Percentiles rank a stretch among this genome's conserved stretches.
phyloP scores from a whole-genome alignment of 1,140 invertebrate genomes.

The Callitettix versicolor region DNA sequence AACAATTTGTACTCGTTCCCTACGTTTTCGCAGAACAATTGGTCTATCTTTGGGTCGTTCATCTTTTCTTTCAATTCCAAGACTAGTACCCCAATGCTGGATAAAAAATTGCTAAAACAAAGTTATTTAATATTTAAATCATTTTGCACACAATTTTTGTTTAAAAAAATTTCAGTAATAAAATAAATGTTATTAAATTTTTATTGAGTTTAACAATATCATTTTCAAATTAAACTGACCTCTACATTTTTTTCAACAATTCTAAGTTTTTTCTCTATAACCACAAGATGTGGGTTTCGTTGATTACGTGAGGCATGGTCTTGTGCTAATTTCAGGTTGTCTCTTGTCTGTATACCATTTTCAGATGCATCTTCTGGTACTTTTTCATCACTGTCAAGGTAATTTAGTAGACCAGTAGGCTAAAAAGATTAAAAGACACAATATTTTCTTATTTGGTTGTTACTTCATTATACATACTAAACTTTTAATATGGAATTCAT shows the following conservation, averaged over 20 bases:
- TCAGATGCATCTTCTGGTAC: constrained; percentile 67
- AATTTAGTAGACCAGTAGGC: constrained; percentile 81
- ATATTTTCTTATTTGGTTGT: no score
- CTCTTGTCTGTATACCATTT: constrained; percentile 70
- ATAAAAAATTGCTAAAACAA: constrained; percentile 33
- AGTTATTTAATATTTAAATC: neutral
- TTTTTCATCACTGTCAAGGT: constrained; percentile 77
- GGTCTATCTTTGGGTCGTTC: constrained; percentile 55
- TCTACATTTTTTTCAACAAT: constrained; percentile 72
- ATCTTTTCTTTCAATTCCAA: constrained; percentile 57
- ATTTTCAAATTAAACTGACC: constrained; percentile 23
- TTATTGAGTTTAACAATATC: neutral
- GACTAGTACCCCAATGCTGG: constrained; percentile 78
- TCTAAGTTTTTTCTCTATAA: constrained; percentile 57
- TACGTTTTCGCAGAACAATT: constrained; percentile 78
- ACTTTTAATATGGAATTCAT: no score
- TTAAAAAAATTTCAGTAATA: neutral
- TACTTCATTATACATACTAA: no score
- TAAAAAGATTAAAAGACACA: no score
- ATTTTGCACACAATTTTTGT: neutral
- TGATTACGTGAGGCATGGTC: constrained; percentile 58
- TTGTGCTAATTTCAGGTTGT: constrained; percentile 91
- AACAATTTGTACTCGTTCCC: constrained; percentile 83
- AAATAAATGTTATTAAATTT: neutral
- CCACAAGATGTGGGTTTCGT: constrained; percentile 54